Conservation (phyloP, 2,888 invertebrate species). For the Drosophila nr. perissopoda region DNA sequence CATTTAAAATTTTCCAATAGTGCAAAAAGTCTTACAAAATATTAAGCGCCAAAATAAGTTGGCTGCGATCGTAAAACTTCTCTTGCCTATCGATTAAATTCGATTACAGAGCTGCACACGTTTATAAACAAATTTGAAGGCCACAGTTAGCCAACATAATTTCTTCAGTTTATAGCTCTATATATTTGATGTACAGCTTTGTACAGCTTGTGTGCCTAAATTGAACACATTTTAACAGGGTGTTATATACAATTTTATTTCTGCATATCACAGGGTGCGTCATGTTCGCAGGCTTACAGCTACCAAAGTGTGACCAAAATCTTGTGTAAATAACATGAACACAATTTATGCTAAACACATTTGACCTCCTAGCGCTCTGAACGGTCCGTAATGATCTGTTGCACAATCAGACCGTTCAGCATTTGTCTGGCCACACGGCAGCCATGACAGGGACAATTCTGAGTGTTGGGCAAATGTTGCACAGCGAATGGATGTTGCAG, state of each 20-base stretch:
- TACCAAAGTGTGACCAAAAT: neutral
- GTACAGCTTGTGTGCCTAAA: neutral
- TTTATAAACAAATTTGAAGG: neutral
- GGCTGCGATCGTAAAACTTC: conserved; percentile 22
- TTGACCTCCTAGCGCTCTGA: neutral
- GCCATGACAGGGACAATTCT: conserved; percentile 53
- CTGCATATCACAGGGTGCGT: neutral
- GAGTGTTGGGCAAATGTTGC: conserved; percentile 47
- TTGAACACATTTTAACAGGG: neutral
- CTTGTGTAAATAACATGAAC: neutral
- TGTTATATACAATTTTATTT: neutral
- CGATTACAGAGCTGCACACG: neutral
- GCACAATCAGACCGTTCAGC: conserved; percentile 48
- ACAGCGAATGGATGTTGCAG: conserved; percentile 38
- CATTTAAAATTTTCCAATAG: neutral
- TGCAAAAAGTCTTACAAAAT: neutral
- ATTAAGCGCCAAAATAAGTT: conserved; percentile 28
- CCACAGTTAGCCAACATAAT: too few species aligned
- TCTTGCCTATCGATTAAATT: neutral
- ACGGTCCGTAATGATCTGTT: conserved; percentile 31
- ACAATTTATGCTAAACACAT: neutral
- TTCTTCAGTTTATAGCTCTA: too few species aligned
- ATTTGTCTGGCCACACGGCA: conserved; percentile 59
- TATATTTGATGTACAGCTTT: neutral
- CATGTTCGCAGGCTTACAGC: neutral